phyloP scores from a whole-genome alignment of 1,140 invertebrate species.

The Drosophila ercepeae region DNA sequence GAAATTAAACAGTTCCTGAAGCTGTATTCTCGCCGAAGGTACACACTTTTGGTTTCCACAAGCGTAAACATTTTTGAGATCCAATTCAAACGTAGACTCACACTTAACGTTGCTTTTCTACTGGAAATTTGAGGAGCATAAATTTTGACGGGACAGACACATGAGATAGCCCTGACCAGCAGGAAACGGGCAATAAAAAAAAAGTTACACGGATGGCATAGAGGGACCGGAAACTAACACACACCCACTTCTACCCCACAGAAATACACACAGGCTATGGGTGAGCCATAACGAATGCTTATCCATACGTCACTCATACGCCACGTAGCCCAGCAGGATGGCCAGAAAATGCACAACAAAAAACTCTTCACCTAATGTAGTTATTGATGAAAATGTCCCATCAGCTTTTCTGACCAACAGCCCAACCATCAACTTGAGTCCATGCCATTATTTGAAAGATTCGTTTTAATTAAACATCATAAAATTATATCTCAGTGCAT shows the following conservation, averaged over 20 bases:
- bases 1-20: background rate
- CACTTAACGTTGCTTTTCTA: conserved; percentile 57
- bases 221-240: conserved; percentile 1
- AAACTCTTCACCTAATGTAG: background rate
- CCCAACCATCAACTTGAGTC: too few species aligned
- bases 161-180: conserved; percentile 41
- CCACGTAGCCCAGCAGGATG: conserved; percentile 50
- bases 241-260: conserved; percentile 16
- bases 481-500: conserved; percentile 1
- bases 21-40: too few species aligned
- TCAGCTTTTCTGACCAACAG: too few species aligned
- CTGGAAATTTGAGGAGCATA: conserved; percentile 60
- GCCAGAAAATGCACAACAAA: conserved; percentile 6
- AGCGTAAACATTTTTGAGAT: background rate
- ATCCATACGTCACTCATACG: conserved; percentile 77
- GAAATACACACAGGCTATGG: conserved; percentile 14
- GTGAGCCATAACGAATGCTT: conserved; percentile 70
- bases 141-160: conserved; percentile 65
- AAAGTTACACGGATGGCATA: conserved; percentile 24
- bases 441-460: background rate
- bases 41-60: background rate
- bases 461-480: background rate
- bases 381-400: background rate
- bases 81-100: conserved; percentile 19
- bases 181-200: conserved; percentile 69